Percentiles rank a stretch among this genome's conserved stretches.
These are phyloP conservation scores for Phasianus colchicus DNA, from an alignment of 2,113 vertebrate species.

Conservation along the genomic window DNA sequence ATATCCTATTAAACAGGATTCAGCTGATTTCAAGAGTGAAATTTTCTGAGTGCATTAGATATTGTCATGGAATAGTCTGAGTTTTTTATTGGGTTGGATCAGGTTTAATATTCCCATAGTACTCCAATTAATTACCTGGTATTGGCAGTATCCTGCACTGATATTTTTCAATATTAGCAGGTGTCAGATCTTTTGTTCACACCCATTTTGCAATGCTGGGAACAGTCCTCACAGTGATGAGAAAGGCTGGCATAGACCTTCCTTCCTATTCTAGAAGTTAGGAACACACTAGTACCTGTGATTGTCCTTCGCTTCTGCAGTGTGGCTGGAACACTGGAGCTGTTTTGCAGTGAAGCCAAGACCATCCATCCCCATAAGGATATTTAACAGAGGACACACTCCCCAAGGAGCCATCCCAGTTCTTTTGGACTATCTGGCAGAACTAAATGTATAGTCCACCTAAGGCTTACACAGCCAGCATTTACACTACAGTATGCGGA, in stretches of 20 bases:
- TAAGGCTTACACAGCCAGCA: not conserved
- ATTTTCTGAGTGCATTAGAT: not conserved
- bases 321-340: not conserved
- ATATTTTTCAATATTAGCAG: not conserved
- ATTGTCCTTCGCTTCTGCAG: not conserved
- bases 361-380: not conserved
- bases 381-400: not conserved
- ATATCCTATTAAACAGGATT: not conserved
- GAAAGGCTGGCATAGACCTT: not conserved
- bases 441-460: not conserved
- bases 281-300: not conserved
- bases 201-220: not conserved
- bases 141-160: not conserved
- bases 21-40: accelerated
- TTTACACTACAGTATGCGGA: not conserved
- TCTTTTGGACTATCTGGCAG: not conserved
- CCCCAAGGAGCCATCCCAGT: not conserved
- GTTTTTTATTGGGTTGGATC: not conserved
- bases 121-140: not conserved
- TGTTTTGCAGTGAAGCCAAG: not conserved
- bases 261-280: not conserved
- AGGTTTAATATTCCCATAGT: not conserved
- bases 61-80: not conserved
- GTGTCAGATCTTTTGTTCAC: not conserved
- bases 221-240: not conserved